Evolutionary conservation across 2,797 vertebrate species (phyloP).

Genomic region (Dipus sagitta): DNA sequence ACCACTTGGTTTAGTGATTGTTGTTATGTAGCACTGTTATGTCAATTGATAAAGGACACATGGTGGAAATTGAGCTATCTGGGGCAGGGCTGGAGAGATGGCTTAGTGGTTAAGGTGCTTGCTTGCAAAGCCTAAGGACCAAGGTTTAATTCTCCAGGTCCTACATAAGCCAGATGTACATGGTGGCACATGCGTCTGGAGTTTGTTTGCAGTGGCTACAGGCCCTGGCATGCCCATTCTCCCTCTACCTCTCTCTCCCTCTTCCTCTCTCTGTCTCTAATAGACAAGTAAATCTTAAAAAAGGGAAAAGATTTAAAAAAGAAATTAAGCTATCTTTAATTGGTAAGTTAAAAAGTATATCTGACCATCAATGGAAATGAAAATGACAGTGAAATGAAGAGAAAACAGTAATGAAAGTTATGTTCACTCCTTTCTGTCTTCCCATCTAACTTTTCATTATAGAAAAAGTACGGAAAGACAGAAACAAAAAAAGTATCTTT

Average conservation of each 20-base stretch:
- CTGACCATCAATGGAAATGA: background rate
- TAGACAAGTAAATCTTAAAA: too few relatives aligned
- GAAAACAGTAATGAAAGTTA: background rate
- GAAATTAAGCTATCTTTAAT: background rate
- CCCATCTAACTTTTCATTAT: background rate
- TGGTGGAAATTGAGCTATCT: background rate
- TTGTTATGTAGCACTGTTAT: background rate
- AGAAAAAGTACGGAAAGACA: background rate
- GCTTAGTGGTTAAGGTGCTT: too few relatives aligned
- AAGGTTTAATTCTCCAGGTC: too few relatives aligned
- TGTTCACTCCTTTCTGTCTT: background rate
- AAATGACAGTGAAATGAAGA: background rate
- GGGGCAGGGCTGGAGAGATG: too few relatives aligned
- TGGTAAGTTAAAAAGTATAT: background rate
- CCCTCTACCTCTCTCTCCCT: too few relatives aligned
- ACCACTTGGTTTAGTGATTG: background rate
- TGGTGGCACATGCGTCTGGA: too few relatives aligned
- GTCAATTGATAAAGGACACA: background rate
- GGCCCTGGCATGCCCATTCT: too few relatives aligned
- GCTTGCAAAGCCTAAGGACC: too few relatives aligned
- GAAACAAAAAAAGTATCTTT: background rate
- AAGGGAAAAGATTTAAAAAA: background rate
- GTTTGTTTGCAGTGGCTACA: too few relatives aligned
- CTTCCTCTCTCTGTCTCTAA: too few relatives aligned
- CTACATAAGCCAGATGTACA: too few relatives aligned